Evolutionary conservation across 2,888 invertebrate species (phyloP).

Genomic region (Erynnis tages): DNA sequence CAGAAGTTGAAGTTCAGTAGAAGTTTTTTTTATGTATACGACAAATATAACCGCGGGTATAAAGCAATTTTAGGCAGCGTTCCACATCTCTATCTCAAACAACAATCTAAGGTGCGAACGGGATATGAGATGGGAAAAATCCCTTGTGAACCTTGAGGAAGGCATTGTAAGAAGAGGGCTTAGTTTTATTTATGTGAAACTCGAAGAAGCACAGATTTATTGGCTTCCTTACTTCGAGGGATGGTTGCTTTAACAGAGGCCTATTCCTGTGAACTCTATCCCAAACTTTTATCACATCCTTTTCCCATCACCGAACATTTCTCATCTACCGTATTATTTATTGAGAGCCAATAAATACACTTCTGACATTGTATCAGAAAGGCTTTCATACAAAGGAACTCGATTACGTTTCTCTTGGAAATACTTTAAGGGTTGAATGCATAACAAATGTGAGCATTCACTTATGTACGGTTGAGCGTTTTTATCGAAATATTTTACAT

Average conservation of each 20-base stretch:
- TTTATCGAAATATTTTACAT: conserved; percentile 16
- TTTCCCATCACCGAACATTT: conserved; percentile 38
- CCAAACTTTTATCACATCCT: conserved; percentile 42
- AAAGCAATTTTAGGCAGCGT: no score
- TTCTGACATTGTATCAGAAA: conserved; percentile 45
- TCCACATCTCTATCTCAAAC: conserved; percentile 28
- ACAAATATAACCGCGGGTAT: no score
- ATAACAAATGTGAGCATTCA: conserved; percentile 19
- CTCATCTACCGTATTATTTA: conserved; percentile 54
- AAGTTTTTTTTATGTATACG: no score
- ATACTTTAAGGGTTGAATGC: conserved; percentile 39
- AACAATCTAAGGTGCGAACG: conserved; percentile 35
- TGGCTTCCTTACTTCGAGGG: conserved; percentile 61
- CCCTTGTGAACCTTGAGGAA: conserved; percentile 56
- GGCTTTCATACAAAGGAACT: conserved; percentile 46
- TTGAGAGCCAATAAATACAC: conserved; percentile 53
- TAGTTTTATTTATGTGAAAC: conserved; percentile 62
- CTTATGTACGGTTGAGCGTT: conserved; percentile 13
- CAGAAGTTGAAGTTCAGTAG: no score
- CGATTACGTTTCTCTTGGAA: conserved; percentile 45
- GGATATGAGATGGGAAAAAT: conserved; percentile 46
- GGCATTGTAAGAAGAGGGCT: conserved; percentile 50
- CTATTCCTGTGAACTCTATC: conserved; percentile 53
- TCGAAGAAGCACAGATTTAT: conserved; percentile 66
- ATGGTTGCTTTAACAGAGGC: conserved; percentile 49